phyloP scores from a whole-genome alignment of 2,113 vertebrate species.

The Callocephalon fimbriatum region DNA sequence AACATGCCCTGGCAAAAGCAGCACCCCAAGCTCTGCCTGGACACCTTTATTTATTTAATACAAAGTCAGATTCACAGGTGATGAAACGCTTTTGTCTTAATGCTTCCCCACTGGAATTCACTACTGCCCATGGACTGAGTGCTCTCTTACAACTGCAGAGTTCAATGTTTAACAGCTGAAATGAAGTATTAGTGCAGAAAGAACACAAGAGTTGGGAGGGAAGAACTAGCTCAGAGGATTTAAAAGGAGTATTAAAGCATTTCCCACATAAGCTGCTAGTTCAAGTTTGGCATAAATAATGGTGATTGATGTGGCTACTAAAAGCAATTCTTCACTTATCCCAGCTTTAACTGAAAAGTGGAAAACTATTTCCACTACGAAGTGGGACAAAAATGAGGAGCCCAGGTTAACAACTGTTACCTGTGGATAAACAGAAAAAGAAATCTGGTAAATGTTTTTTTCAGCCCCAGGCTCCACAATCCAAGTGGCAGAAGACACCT shows the following conservation, averaged over 20 bases:
- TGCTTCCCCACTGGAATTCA: not conserved
- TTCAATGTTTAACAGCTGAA: slow-evolving; percentile 21
- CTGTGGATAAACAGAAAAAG: not conserved
- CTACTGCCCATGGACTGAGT: not conserved
- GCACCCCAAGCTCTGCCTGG: not conserved
- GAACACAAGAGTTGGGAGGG: not conserved
- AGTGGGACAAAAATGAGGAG: not conserved
- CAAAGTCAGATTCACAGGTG: not conserved
- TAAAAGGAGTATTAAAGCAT: not conserved
- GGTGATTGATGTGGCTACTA: not conserved
- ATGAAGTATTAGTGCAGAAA: not conserved
- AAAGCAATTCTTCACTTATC: not conserved
- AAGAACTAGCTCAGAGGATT: not conserved
- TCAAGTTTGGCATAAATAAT: not conserved
- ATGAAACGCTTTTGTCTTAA: slow-evolving; percentile 42
- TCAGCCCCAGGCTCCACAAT: not conserved
- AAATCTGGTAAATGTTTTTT: not conserved
- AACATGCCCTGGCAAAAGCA: not conserved
- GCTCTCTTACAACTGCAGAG: not conserved
- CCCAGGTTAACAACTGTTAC: not conserved
- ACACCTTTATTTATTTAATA: not conserved
- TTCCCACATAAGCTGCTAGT: not conserved
- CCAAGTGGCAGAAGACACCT: not conserved
- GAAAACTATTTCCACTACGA: not conserved
- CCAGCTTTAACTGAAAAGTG: not conserved